Conservation (phyloP, 1,140 invertebrate genomes). For the Sycobia sp. region DNA sequence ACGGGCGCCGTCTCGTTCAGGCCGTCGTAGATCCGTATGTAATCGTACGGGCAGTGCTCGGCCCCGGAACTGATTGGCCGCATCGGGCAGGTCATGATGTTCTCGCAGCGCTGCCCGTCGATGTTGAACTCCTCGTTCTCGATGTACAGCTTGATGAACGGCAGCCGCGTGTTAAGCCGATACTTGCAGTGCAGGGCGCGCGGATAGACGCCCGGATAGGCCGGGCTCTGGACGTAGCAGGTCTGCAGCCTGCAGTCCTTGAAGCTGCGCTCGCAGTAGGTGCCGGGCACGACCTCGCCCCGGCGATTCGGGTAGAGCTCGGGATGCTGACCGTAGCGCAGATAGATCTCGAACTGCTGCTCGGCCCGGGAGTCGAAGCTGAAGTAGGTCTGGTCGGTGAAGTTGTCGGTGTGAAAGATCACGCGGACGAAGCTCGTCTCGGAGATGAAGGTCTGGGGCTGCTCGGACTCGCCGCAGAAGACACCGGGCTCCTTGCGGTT, state of each 20-base stretch:
- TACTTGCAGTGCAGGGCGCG: conserved; percentile 88
- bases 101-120: conserved; percentile 90
- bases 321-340: conserved; percentile 88
- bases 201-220: conserved; percentile 90
- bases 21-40: conserved; percentile 88
- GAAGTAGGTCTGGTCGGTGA: conserved; percentile 86
- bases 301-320: conserved; percentile 88
- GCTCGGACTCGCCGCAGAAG: conserved; percentile 91
- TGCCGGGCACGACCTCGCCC: conserved; percentile 82
- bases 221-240: conserved; percentile 90
- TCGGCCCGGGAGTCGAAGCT: conserved; percentile 81
- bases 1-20: conserved; percentile 83
- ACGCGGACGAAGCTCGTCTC: conserved; percentile 91
- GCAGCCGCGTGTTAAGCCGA: conserved; percentile 81
- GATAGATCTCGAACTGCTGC: conserved; percentile 86
- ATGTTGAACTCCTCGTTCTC: conserved; percentile 94
- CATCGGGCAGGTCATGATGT: conserved; percentile 93
- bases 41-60: conserved; percentile 89
- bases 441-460: conserved; percentile 91
- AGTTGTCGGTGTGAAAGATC: conserved; percentile 88
- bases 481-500: conserved; percentile 85
- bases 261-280: conserved; percentile 86
- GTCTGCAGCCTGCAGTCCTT: conserved; percentile 85
- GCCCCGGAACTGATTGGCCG: conserved; percentile 83
- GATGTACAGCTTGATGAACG: conserved; percentile 89